phyloP scores from a whole-genome alignment of 2,797 vertebrate species.

The Tiaroga cobitis region DNA sequence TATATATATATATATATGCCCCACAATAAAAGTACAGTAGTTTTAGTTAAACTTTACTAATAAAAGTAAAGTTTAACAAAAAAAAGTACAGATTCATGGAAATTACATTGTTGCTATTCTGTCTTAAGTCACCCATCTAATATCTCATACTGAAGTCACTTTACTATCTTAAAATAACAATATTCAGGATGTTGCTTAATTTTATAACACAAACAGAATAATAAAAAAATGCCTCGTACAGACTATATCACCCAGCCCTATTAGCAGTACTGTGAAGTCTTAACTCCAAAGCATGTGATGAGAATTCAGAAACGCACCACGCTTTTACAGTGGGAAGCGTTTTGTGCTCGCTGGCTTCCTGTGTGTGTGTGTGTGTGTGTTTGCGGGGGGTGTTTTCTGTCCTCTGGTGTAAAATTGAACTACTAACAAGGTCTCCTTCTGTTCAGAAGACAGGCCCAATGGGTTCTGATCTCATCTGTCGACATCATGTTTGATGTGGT shows the following conservation, averaged over 20 bases:
- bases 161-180: background rate
- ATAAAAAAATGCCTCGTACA: background rate
- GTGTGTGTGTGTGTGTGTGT: slow-evolving; percentile 34
- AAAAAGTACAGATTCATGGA: background rate
- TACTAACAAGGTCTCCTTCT: slow-evolving; percentile 73
- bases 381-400: slow-evolving; percentile 17
- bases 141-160: background rate
- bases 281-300: slow-evolving; percentile 56
- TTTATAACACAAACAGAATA: background rate
- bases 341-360: slow-evolving; percentile 47
- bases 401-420: slow-evolving; percentile 11
- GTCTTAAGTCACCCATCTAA: background rate
- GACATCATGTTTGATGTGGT: slow-evolving; percentile 44
- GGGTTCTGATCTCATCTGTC: slow-evolving; percentile 5
- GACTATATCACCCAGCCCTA: background rate
- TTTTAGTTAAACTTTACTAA: too few relatives aligned
- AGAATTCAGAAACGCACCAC: slow-evolving; percentile 51
- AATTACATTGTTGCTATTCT: background rate
- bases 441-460: slow-evolving; percentile 66
- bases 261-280: slow-evolving; percentile 20
- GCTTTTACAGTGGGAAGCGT: slow-evolving; percentile 45
- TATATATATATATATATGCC: too few relatives aligned
- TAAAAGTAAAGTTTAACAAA: too few relatives aligned
- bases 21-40: too few relatives aligned
- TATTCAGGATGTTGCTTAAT: background rate